Evolutionary conservation across 1,140 invertebrate genomes (phyloP).

Genomic region (Spodoptera frugiperda): DNA sequence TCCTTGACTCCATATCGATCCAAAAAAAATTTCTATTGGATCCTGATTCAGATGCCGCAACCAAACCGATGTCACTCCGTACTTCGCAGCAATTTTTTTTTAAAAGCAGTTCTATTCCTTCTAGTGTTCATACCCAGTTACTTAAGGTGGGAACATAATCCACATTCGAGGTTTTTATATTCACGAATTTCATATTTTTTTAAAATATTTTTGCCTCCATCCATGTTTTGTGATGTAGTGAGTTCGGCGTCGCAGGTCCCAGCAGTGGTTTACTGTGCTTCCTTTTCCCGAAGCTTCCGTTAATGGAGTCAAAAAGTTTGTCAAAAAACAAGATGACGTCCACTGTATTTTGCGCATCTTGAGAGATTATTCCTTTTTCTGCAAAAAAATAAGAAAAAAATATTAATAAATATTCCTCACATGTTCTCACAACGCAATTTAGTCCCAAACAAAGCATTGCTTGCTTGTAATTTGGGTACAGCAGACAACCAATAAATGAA

Average conservation of each 20-base stretch:
- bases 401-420: not conserved
- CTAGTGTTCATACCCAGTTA: constrained; percentile 65
- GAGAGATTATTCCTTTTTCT: constrained; percentile 49
- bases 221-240: constrained; percentile 59
- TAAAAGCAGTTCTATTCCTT: constrained; percentile 53
- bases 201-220: constrained; percentile 50
- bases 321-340: constrained; percentile 51
- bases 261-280: constrained; percentile 1
- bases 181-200: constrained; percentile 58
- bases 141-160: constrained; percentile 60
- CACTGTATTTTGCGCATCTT: constrained; percentile 42
- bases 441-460: not conserved
- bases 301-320: constrained; percentile 55
- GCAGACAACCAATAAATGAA: too few species aligned
- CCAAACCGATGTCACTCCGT: constrained; percentile 51
- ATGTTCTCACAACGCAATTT: not conserved
- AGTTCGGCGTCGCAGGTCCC: constrained; percentile 6
- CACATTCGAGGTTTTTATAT: constrained; percentile 41
- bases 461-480: too few species aligned
- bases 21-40: constrained; percentile 56
- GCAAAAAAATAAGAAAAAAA: constrained; percentile 54
- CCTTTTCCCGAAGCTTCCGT: constrained; percentile 37
- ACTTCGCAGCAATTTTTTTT: constrained; percentile 42
- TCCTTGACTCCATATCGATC: constrained; percentile 52
- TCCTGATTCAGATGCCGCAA: constrained; percentile 59